A percentile compares a stretch with the other conserved stretches of the same genome.
phyloP scores from a whole-genome alignment of 2,113 vertebrate genomes.

The Anhinga anhinga region DNA sequence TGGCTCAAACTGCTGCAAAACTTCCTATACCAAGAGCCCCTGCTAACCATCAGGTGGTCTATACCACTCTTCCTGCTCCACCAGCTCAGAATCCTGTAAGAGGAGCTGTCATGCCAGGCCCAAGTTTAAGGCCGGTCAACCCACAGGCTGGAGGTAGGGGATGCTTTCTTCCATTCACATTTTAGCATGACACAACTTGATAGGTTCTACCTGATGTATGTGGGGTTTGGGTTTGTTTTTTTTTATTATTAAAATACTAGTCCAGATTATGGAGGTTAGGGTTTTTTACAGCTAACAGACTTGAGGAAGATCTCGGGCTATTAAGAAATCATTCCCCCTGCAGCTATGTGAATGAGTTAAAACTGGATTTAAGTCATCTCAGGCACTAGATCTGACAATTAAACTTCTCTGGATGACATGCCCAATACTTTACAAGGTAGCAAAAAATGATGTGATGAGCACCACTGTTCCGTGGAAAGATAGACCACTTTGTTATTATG shows the following conservation, averaged over 20 bases:
- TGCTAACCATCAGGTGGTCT: slow-evolving; percentile 78
- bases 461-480: neutral
- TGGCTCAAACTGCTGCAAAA: slow-evolving; percentile 71
- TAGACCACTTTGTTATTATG: neutral
- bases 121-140: slow-evolving; percentile 75
- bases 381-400: neutral
- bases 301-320: neutral
- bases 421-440: neutral
- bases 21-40: slow-evolving; percentile 75
- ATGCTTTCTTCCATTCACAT: neutral
- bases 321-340: neutral
- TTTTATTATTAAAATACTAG: neutral
- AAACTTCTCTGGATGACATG: neutral
- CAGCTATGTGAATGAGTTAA: neutral
- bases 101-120: slow-evolving; percentile 73
- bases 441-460: neutral
- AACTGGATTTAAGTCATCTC: neutral
- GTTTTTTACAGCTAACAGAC: neutral
- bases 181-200: neutral
- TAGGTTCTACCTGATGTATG: neutral
- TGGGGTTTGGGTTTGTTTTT: neutral
- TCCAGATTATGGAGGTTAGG: neutral
- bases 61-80: slow-evolving; percentile 75
- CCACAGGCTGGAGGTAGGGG: slow-evolving; percentile 76
- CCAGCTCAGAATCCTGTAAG: slow-evolving; percentile 74